Conservation (phyloP, 2,888 invertebrate genomes). For the Hecatera dysodea region DNA sequence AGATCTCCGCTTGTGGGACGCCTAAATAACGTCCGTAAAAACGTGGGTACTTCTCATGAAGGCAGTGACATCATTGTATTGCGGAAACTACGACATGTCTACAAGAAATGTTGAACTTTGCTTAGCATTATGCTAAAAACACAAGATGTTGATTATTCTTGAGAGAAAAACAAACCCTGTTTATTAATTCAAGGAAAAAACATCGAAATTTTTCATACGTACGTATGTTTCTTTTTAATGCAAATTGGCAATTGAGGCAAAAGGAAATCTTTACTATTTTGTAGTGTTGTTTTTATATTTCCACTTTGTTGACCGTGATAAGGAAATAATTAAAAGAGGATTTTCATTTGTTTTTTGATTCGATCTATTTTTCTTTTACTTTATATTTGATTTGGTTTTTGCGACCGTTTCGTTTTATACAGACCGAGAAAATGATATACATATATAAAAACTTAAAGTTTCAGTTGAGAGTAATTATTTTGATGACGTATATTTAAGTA, state of each 20-base stretch:
- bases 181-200: constrained; percentile 20
- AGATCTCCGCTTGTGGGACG: constrained; percentile 7
- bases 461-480: neutral
- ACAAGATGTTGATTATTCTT: constrained; percentile 20
- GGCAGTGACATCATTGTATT: constrained; percentile 5
- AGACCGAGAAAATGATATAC: constrained; percentile 3
- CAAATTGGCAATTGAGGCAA: constrained; percentile 21
- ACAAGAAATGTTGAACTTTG: constrained; percentile 5
- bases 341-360: constrained; percentile 33
- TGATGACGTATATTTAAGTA: constrained; percentile 17
- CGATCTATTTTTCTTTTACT: constrained; percentile 12
- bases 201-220: constrained; percentile 1
- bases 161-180: constrained; percentile 6
- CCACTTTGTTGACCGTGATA: constrained; percentile 12
- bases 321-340: constrained; percentile 20
- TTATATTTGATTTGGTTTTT: constrained; percentile 26
- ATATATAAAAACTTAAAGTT: constrained; percentile 30
- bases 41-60: constrained; percentile 33
- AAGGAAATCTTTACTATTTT: constrained; percentile 13
- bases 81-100: constrained; percentile 7
- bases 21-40: constrained; percentile 27
- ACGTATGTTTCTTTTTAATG: constrained; percentile 9
- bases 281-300: constrained; percentile 28
- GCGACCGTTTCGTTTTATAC: constrained; percentile 10
- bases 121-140: constrained; percentile 4